These are phyloP conservation scores for Drosophila pegasa DNA, from an alignment of 2,888 invertebrate species.

Conservation along the genomic window DNA sequence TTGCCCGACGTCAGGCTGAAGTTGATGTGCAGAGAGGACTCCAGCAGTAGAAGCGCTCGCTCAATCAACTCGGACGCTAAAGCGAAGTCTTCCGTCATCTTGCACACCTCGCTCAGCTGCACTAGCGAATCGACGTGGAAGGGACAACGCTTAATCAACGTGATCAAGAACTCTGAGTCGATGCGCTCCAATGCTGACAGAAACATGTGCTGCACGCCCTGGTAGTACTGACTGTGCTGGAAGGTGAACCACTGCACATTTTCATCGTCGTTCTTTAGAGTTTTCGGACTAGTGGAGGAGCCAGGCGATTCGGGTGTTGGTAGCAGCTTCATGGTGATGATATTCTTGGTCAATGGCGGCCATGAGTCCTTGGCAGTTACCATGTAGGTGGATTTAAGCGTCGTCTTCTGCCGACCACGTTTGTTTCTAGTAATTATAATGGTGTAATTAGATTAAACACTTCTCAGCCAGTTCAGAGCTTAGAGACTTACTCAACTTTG, in stretches of 20 bases:
- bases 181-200: conserved; percentile 91
- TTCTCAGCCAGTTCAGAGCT: neutral
- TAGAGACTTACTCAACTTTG: conserved; percentile 86
- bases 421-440: conserved; percentile 85
- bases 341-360: conserved; percentile 89
- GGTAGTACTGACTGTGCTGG: conserved; percentile 91
- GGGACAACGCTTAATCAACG: conserved; percentile 90
- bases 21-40: conserved; percentile 91
- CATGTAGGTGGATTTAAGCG: conserved; percentile 88
- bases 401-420: conserved; percentile 86
- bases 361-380: conserved; percentile 90
- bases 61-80: conserved; percentile 93
- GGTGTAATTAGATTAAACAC: neutral
- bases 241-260: conserved; percentile 88
- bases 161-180: conserved; percentile 91
- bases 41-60: conserved; percentile 90
- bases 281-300: conserved; percentile 46
- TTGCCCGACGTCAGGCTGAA: conserved; percentile 91
- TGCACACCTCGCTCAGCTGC: conserved; percentile 92
- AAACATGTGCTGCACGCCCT: conserved; percentile 90
- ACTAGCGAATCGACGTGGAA: conserved; percentile 93
- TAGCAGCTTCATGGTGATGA: conserved; percentile 89
- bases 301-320: conserved; percentile 76
- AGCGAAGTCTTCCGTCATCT: conserved; percentile 91
- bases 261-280: conserved; percentile 54